Evolutionary conservation across 2,113 vertebrate genomes (phyloP).

Genomic region (Colinus virginianus): DNA sequence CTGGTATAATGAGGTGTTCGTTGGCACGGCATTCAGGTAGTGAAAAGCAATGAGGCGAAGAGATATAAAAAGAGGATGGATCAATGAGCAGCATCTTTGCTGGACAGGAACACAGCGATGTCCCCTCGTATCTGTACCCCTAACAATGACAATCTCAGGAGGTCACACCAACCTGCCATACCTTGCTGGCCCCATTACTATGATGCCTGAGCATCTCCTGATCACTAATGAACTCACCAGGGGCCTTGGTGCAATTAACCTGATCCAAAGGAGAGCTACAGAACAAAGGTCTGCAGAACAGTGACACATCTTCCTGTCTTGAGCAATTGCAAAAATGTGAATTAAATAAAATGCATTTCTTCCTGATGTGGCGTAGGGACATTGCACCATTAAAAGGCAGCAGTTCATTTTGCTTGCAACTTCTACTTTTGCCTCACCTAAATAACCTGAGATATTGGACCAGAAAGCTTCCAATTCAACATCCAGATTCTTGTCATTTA

Average conservation of each 20-base stretch:
- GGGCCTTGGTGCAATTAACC: fast-evolving
- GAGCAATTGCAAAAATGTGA: background rate
- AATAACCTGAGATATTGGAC: background rate
- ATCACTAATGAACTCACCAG: fast-evolving
- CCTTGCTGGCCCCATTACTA: fast-evolving
- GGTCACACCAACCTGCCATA: background rate
- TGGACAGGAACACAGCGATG: background rate
- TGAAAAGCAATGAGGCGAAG: constrained; percentile 21
- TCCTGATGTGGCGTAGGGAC: background rate
- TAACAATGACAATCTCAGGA: background rate
- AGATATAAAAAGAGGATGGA: background rate
- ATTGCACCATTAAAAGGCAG: background rate
- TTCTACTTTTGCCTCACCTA: background rate
- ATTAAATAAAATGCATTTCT: background rate
- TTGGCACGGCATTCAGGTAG: background rate
- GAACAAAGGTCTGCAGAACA: background rate
- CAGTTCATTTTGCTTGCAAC: background rate
- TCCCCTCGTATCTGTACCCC: background rate
- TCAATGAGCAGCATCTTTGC: background rate
- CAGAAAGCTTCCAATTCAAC: background rate
- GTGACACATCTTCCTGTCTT: background rate
- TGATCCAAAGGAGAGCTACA: background rate
- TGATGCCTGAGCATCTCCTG: background rate
- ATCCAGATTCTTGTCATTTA: background rate
- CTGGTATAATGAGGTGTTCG: background rate